Evolutionary conservation across 2,888 invertebrate species (phyloP), one percentile per base, ranked within the genome.

Genomic region (Leptinotarsa juncta): DNA sequence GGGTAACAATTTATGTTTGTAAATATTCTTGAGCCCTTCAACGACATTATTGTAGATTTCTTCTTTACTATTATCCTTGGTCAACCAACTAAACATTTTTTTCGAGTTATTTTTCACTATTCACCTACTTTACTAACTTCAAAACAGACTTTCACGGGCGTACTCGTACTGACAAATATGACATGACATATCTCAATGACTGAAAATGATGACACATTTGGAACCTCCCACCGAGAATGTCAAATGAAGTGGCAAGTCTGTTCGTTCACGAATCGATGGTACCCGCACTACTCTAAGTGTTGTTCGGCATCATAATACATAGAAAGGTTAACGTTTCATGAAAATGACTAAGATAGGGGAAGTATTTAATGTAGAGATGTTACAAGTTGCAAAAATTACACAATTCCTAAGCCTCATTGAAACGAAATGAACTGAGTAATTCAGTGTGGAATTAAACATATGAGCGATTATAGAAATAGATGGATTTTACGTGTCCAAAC

Each of bases 21-120:
- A 98, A 84, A 97, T 95, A 86, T 94, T 94, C 89, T 98, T 97
- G 80, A 99, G 93, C 75, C 98, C 98, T 85, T 97, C 96, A 79
- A 96, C 93, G 76, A 99, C 98, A 91, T 93, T 96, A 85, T 96
- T 95, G 85, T 94, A 95, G 84, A 94, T 91, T 86, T 95, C 95
- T 78, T 94, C 90, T 90, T 93, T 94, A 84, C 91, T 91, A 81
- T 90, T 90, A 87, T 95, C 95, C 84, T 92, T 93, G 84, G 90
- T 93, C 82, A 96, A 88, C 93, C 95, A 96, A 89, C 95, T 95
- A 89, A 96, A 96, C 96, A 96, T 96, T 87, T 89, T 92, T 76
- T 72, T 74, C 23, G 20, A 26, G 10, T 62, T 62, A 32, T 62
- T 32, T 62, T 62, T 62, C 62, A 77, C 75, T 69, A 20, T 73